These are phyloP conservation scores for Exephanes ischioxanthus DNA, from an alignment of 2,888 invertebrate species.

Conservation along the genomic window DNA sequence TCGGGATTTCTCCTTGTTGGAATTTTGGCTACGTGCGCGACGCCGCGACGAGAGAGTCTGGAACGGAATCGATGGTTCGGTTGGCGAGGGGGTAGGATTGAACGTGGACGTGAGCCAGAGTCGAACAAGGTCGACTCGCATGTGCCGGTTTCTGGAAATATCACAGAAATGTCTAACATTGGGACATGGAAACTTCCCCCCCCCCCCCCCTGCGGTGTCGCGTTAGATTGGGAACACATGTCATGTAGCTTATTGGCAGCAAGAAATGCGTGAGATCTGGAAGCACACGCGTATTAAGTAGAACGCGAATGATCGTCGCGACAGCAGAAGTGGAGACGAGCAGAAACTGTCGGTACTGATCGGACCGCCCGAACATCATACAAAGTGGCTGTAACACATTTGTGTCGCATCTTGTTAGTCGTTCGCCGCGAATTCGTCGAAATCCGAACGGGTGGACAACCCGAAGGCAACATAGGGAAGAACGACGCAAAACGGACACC, in stretches of 20 bases:
- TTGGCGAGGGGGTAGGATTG: constrained; percentile 34
- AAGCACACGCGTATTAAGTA: not conserved
- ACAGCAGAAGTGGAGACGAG: not conserved
- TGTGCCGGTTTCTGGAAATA: constrained; percentile 51
- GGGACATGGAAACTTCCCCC: not conserved
- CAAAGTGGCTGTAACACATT: not conserved
- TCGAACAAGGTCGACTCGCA: constrained; percentile 51
- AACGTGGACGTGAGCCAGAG: constrained; percentile 57
- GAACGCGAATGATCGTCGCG: not conserved
- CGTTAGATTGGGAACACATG: constrained; percentile 25
- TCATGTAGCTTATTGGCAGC: not conserved
- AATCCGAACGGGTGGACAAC: too few relatives aligned
- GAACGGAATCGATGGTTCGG: constrained; percentile 39
- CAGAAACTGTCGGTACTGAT: not conserved
- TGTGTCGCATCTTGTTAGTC: too few relatives aligned
- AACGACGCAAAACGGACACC: too few relatives aligned
- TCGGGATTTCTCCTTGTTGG: not conserved
- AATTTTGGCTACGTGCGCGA: constrained; percentile 25
- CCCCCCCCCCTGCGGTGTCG: not conserved
- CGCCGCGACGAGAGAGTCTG: constrained; percentile 45
- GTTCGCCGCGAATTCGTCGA: too few relatives aligned
- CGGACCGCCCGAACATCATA: constrained; percentile 13
- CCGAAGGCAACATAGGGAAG: too few relatives aligned
- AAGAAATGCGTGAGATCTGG: not conserved
- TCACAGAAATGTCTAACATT: constrained; percentile 7